Evolutionary conservation across 2,888 invertebrate genomes (phyloP).

Genomic region (Cheilosia soror): DNA sequence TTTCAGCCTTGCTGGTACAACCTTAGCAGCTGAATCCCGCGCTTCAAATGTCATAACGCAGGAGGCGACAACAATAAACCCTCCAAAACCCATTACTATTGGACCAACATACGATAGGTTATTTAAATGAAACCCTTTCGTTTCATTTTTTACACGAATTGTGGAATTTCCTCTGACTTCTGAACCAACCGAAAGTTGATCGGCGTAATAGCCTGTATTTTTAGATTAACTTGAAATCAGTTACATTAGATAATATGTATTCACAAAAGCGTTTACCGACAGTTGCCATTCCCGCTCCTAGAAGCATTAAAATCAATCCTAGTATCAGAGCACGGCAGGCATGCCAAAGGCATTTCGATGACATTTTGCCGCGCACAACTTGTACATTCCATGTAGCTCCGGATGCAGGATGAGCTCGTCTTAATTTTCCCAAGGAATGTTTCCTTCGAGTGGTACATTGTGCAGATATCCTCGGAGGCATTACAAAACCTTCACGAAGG

Average conservation of each 20-base stretch:
- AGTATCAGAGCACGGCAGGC: constrained; percentile 96
- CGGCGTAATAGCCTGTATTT: constrained; percentile 91
- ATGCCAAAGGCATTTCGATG: constrained; percentile 95
- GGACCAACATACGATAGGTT: constrained; percentile 98
- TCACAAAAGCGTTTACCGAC: constrained; percentile 87
- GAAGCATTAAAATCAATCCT: constrained; percentile 93
- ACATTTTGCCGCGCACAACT: constrained; percentile 94
- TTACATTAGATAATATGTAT: background rate
- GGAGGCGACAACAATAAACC: constrained; percentile 97
- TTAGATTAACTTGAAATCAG: background rate
- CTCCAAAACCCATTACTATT: constrained; percentile 98
- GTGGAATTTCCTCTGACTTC: constrained; percentile 92
- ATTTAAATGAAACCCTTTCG: constrained; percentile 92
- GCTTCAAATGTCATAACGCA: constrained; percentile 99
- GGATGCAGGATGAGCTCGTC: constrained; percentile 90
- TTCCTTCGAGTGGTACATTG: constrained; percentile 82
- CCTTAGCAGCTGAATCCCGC: constrained; percentile 96
- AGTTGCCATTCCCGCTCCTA: constrained; percentile 96
- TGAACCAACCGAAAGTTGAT: constrained; percentile 90
- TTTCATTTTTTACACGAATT: constrained; percentile 91
- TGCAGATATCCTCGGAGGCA: constrained; percentile 81
- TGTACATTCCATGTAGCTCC: constrained; percentile 94
- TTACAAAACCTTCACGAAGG: constrained; percentile 71
- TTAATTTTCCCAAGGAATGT: constrained; percentile 85
- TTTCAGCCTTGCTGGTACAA: constrained; percentile 91